Conservation (phyloP, 2,113 vertebrate genomes). For the Brachypteracias leptosomus region DNA sequence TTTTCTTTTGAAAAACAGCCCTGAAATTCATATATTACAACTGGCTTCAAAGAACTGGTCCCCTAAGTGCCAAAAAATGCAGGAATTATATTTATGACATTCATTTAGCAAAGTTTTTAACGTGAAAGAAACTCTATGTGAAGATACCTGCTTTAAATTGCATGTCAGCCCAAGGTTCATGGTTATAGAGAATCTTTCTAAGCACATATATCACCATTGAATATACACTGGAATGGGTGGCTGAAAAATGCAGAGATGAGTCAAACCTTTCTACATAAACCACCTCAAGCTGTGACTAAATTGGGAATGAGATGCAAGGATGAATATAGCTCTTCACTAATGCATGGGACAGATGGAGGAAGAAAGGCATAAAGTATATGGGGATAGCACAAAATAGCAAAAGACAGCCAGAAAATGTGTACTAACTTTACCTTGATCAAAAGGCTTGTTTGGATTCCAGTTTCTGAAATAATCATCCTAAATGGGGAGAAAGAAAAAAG, state of each 20-base stretch:
- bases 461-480: conserved; percentile 87
- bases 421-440: conserved; percentile 81
- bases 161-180: background rate
- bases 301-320: background rate
- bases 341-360: background rate
- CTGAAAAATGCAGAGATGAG: background rate
- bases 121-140: background rate
- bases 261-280: background rate
- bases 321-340: background rate
- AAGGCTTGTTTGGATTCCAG: conserved; percentile 84
- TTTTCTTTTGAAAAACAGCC: background rate
- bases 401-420: background rate
- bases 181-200: background rate
- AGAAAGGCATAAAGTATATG: background rate
- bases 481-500: background rate
- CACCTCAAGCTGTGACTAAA: conserved; percentile 11
- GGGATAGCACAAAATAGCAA: background rate
- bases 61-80: background rate
- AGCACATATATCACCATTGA: background rate
- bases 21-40: background rate
- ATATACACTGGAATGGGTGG: background rate
- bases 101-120: background rate
- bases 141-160: background rate
- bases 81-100: background rate
- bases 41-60: background rate